These are phyloP conservation scores for Neomonachus schauinslandi DNA, from an alignment of 2,113 vertebrate genomes.

Conservation along the genomic window DNA sequence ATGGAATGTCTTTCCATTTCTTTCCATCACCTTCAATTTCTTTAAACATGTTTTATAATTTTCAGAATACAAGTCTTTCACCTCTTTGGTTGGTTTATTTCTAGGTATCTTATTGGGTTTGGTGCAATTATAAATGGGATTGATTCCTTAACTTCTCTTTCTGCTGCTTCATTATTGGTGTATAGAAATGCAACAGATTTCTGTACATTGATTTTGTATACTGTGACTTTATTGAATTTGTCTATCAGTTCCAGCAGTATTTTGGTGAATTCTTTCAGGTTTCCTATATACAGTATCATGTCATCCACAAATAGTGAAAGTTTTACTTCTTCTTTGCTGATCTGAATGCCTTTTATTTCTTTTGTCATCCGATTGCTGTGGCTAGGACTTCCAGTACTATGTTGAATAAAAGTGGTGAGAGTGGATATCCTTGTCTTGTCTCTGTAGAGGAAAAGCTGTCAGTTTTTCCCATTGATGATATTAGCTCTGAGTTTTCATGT, in stretches of 20 bases:
- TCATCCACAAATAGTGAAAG: background rate
- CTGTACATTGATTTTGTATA: no score
- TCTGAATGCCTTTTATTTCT: background rate
- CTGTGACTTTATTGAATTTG: no score
- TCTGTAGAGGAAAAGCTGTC: no score
- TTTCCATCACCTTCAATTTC: background rate
- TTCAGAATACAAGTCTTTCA: background rate
- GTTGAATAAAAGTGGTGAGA: background rate
- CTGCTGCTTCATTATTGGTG: background rate
- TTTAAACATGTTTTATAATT: background rate
- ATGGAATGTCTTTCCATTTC: no score
- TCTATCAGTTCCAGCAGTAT: no score
- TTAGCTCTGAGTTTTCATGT: background rate
- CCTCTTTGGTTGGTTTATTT: background rate
- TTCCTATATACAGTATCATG: no score
- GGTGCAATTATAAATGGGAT: background rate
- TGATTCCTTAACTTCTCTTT: background rate
- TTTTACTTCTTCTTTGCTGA: background rate
- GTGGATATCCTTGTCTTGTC: background rate
- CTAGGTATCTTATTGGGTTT: background rate
- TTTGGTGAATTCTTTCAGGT: no score
- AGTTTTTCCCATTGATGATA: no score
- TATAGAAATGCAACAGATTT: background rate
- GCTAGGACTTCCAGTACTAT: background rate
- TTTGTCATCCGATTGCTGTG: background rate